Percentiles rank a stretch among this genome's conserved stretches.
These are phyloP conservation scores for Phaedon cochleariae DNA, from an alignment of 2,888 invertebrate species.

Conservation along the genomic window DNA sequence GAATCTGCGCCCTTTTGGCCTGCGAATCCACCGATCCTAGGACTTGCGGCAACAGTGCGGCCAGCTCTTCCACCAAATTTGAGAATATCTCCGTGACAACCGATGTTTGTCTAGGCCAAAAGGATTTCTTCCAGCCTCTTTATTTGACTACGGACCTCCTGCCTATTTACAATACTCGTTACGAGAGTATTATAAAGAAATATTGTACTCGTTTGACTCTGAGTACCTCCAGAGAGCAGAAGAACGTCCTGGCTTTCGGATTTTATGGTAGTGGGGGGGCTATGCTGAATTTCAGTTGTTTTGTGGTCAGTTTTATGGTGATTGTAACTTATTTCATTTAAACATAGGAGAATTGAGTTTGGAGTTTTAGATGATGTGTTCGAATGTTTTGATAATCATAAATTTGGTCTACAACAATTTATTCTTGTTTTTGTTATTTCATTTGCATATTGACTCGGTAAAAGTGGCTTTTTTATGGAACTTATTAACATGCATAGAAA, in stretches of 20 bases:
- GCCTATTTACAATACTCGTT: constrained; percentile 38
- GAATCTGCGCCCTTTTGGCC: constrained; percentile 43
- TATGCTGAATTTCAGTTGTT: neutral
- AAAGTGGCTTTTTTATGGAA: too few species aligned
- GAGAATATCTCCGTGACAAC: constrained; percentile 39
- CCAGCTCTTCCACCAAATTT: constrained; percentile 38
- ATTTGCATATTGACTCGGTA: too few species aligned
- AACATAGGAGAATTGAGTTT: neutral
- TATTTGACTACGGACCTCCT: constrained; percentile 40
- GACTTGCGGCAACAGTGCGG: constrained; percentile 42
- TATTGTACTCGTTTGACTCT: constrained; percentile 18
- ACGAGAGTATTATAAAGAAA: constrained; percentile 25
- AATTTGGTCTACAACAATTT: too few species aligned
- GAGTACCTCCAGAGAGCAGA: constrained; percentile 23
- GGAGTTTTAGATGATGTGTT: too few species aligned
- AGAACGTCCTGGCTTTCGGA: constrained; percentile 43
- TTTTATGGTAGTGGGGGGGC: constrained; percentile 28
- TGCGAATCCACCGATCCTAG: constrained; percentile 38
- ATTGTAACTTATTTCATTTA: neutral
- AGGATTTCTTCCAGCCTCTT: constrained; percentile 41
- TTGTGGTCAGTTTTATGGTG: neutral
- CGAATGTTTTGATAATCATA: too few species aligned
- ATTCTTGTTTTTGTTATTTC: too few species aligned
- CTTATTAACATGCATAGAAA: too few species aligned
- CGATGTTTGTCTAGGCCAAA: constrained; percentile 21